Percentiles rank a stretch among this genome's conserved stretches.
Conservation (phyloP, 2,113 vertebrate species). For the Actenoides hombroni region DNA sequence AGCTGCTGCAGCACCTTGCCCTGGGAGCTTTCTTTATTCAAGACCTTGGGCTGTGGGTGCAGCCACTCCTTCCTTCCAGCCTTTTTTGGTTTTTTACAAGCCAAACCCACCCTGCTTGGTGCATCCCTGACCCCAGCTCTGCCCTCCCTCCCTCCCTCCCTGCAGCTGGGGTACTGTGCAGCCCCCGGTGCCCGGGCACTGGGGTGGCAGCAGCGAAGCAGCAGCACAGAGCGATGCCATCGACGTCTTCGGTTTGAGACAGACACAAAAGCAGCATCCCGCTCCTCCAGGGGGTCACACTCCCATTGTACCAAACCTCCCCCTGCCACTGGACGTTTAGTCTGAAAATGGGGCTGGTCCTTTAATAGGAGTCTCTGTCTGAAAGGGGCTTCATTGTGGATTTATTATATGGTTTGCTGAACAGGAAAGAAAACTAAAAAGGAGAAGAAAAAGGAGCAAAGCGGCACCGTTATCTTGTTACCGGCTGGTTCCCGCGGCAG, state of each 20-base stretch:
- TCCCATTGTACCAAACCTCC: background rate
- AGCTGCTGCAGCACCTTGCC: background rate
- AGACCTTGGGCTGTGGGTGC: background rate
- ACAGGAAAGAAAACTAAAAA: background rate
- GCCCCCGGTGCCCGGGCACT: background rate
- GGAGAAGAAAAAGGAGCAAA: background rate
- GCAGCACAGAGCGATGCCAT: background rate
- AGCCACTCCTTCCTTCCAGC: background rate
- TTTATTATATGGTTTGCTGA: background rate
- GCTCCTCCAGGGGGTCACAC: background rate
- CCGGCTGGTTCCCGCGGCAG: background rate
- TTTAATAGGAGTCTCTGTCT: background rate
- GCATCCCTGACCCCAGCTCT: background rate
- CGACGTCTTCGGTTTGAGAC: rapidly evolving
- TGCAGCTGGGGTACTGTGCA: background rate
- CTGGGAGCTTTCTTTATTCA: rapidly evolving
- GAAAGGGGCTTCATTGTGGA: background rate
- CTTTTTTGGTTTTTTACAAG: background rate
- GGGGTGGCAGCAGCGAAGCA: background rate
- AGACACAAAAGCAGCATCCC: background rate
- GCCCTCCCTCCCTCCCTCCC: background rate
- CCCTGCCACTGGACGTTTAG: background rate
- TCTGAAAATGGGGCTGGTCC: background rate
- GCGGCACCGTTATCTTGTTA: background rate
- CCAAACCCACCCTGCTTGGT: background rate